Conservation (phyloP, 2,797 vertebrate genomes). For the Rachycentron canadum region DNA sequence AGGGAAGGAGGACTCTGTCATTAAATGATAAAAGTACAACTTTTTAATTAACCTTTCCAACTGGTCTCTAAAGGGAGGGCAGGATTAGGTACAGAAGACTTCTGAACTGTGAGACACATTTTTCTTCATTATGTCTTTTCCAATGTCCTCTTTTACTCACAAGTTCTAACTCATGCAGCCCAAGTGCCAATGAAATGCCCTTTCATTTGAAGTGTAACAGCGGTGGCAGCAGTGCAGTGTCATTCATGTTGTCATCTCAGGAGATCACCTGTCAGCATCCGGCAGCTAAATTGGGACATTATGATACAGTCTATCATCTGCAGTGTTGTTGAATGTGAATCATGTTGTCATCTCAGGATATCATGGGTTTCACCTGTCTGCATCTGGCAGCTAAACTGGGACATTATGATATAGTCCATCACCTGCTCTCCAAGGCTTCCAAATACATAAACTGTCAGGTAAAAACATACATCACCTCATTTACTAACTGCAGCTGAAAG, state of each 20-base stretch:
- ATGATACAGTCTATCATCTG: constrained; percentile 89
- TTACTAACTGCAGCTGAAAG: constrained; percentile 5
- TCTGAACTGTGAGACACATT: background rate
- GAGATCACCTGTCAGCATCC: constrained; percentile 95
- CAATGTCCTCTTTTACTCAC: constrained; percentile 18
- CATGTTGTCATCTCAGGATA: constrained; percentile 85
- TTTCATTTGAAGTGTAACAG: constrained; percentile 1
- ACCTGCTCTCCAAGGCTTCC: constrained; percentile 90
- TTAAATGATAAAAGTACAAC: background rate
- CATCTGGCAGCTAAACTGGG: constrained; percentile 97
- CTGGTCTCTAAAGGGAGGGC: background rate
- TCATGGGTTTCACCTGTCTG: constrained; percentile 94
- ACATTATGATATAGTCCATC: constrained; percentile 90
- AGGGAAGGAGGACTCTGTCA: background rate
- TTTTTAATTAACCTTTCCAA: background rate
- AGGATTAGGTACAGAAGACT: background rate
- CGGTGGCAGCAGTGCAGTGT: constrained; percentile 12
- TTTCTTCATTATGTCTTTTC: background rate
- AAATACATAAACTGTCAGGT: constrained; percentile 97
- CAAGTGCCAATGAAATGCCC: background rate
- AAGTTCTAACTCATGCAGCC: background rate
- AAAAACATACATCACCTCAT: constrained; percentile 13
- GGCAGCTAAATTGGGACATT: constrained; percentile 96
- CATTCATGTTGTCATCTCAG: constrained; percentile 80
- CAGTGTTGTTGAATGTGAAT: constrained; percentile 55